Base-by-base conservation (phyloP, 2,113 vertebrate genomes). In the Emydocephalus ijimae region DNA sequence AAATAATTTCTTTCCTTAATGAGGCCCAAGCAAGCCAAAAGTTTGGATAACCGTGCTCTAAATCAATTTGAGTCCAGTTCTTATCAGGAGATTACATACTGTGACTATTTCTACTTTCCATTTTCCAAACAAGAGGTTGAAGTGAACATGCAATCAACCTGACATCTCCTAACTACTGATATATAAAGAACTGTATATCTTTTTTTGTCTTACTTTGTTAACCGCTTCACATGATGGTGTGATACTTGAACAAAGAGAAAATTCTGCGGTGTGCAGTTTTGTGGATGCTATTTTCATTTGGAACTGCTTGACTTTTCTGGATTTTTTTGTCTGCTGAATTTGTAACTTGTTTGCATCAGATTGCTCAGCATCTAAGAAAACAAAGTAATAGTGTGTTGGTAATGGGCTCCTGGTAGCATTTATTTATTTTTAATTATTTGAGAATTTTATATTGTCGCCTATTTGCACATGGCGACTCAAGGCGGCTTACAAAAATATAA, bases 251-350 rank as follows among this genome's bases (percentile, higher is more conserved):
- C 95, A 88, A 9, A 96, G 96, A 87, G 95, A 92, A 93, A 96
- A 94, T 61, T 94, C 10, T 23, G 94, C 90, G 15, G 93, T 90
- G 56, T 92, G 95, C 57, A 97, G 95, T 18, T 97, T 96, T 45
- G 89, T 95, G 57, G 97, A 95, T 8, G 94, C 14, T 91, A 56
- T 97, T 92, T 74, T 92, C 89, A 93, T 96, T 3, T 98, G 81
- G 93, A 92, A 97, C 91, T 98, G 97, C 89, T 98, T 95, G 48
- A 96, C 45, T 74, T 97, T 98, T 94, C 97, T 97, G 90, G 97
- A 96, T 87, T 96, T 85, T 20, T 96, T 97, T 81, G 96, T 95
- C 20, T 12, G 95, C 14, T 96, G 85, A 39, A 93, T 97, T 92
- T 94, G 95, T 87, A 64, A 39, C 91, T 93, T 92, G 18, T 92